Evolutionary conservation across 2,113 vertebrate genomes (phyloP), one percentile per base, ranked within the genome.

Genomic region (Nothobranchius furzeri): DNA sequence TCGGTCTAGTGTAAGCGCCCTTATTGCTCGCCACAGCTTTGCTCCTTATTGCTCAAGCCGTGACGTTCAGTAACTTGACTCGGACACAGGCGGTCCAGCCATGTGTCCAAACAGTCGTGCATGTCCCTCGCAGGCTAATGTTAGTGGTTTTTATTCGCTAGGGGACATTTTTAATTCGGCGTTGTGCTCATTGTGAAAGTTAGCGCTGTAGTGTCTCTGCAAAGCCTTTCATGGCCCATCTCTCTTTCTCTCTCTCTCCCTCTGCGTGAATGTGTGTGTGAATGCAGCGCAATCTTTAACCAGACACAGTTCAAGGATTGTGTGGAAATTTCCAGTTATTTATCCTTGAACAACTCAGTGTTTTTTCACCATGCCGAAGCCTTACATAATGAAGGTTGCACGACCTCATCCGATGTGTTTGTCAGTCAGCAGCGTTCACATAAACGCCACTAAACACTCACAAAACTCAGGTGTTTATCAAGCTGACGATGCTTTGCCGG

Each of bases 31-130:
- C 62, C 84, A 84, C 82, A 68, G 75, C 35, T 53, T 20, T 87
- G 83, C 84, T 89, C 78, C 75, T 30, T 85, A 81, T 73, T 88
- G 85, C 88, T 89, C 84, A 68, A 87, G 89, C 89, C 78, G 79
- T 91, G 91, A 91, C 91, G 92, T 91, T 87, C 87, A 81, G 85
- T 89, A 93, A 94, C 91, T 93, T 92, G 90, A 92, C 90, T 91
- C 87, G 90, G 89, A 88, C 90, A 65, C 85, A 79, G 79, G 80
- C 79, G 87, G 35, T 78, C 75, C 70, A 76, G 77, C 81, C 88
- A 86, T 87, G 86, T 84, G 91, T 80, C 75, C 70, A 42, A 1
- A 20, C 68, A 76, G 72, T 83, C 74, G 51, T 75, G 3, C 67
- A 55, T 60, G 64, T 60, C 59, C 30, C 35, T 7, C 46, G 4